Evolutionary conservation across 2,888 invertebrate species (phyloP).

Genomic region (Unio delphinus): DNA sequence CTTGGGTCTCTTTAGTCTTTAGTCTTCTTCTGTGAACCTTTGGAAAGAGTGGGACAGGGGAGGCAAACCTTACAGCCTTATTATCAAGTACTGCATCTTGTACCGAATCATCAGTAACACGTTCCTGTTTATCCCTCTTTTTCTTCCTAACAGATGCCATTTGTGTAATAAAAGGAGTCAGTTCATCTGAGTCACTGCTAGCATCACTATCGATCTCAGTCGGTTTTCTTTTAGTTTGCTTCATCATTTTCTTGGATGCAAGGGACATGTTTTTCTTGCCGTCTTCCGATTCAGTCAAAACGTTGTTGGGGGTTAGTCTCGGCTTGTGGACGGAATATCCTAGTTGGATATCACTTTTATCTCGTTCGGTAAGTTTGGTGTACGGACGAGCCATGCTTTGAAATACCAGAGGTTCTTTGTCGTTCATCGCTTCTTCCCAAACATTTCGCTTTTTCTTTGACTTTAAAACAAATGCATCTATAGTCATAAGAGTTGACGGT

Average conservation of each 20-base stretch:
- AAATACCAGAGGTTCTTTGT: constrained; percentile 45
- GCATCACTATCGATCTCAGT: constrained; percentile 15
- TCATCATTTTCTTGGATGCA: constrained; percentile 4
- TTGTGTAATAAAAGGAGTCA: constrained; percentile 48
- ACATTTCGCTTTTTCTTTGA: constrained; percentile 57
- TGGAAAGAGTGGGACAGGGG: constrained; percentile 19
- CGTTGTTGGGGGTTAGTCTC: constrained; percentile 25
- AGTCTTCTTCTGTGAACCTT: constrained; percentile 6
- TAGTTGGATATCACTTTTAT: constrained; percentile 45
- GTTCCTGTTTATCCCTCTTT: constrained; percentile 6
- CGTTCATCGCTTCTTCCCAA: constrained; percentile 56
- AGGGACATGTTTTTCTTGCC: constrained; percentile 8
- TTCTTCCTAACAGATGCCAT: constrained; percentile 37
- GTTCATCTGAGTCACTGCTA: constrained; percentile 33
- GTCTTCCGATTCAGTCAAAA: constrained; percentile 15
- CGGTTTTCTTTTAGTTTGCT: constrained; percentile 6
- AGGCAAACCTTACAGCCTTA: constrained; percentile 18
- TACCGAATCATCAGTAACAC: constrained; percentile 11
- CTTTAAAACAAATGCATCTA: constrained; percentile 59
- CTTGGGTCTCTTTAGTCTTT: no score
- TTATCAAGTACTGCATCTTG: background rate
- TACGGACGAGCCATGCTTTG: constrained; percentile 53
- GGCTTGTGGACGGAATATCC: constrained; percentile 58
- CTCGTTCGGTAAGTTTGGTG: constrained; percentile 43
- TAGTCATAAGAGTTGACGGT: constrained; percentile 57